Evolutionary conservation across 2,113 vertebrate species (phyloP).

Genomic region (Poeciliopsis prolifica): DNA sequence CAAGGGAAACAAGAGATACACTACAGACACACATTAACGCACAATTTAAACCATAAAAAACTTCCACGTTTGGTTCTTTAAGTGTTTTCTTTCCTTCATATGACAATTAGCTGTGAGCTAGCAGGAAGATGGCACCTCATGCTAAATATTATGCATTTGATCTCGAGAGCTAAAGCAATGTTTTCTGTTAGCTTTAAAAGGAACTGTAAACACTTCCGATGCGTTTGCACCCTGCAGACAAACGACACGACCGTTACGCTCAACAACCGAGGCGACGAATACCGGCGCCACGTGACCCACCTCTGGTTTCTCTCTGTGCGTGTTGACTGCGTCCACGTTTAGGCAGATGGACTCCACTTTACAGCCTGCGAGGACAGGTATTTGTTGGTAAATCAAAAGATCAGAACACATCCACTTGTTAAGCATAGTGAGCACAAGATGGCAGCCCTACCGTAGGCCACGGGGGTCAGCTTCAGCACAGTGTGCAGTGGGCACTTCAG

Average conservation of each 20-base stretch:
- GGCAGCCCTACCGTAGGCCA: constrained; percentile 90
- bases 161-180: background rate
- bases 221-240: too few species aligned
- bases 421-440: background rate
- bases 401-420: background rate
- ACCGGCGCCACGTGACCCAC: constrained; percentile 73
- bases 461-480: constrained; percentile 94
- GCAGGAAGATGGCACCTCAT: background rate
- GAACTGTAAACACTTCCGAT: background rate
- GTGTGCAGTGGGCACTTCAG: constrained; percentile 96
- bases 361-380: constrained; percentile 81
- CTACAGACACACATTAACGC: constrained; percentile 12
- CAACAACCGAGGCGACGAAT: background rate
- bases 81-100: background rate
- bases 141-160: background rate
- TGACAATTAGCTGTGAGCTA: background rate
- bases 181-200: background rate
- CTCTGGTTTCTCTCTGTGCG: constrained; percentile 93
- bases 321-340: constrained; percentile 94
- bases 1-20: constrained; percentile 27
- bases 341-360: constrained; percentile 94
- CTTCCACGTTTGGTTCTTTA: background rate
- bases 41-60: background rate
- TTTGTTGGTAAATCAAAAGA: background rate
- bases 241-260: too few species aligned